Percentiles rank a stretch among this genome's conserved stretches.
phyloP scores from a whole-genome alignment of 2,888 invertebrate species.

The Polyploca ridens region DNA sequence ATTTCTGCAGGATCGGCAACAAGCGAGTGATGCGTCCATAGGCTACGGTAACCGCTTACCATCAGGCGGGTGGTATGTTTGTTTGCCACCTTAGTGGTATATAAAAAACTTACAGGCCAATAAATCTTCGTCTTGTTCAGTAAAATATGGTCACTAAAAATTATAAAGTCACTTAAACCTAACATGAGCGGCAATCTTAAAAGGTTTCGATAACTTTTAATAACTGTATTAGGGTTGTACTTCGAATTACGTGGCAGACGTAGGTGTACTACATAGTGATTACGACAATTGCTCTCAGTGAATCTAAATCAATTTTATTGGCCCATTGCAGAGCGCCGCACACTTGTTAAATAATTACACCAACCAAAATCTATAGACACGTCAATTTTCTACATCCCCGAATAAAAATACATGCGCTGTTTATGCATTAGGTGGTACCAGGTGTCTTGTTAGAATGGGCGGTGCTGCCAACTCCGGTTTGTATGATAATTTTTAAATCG shows the following conservation, averaged over 20 bases:
- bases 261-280: slow-evolving; percentile 35
- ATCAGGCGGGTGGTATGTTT: no score
- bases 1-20: no score
- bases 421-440: slow-evolving; percentile 10
- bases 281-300: slow-evolving; percentile 55
- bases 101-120: no score
- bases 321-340: slow-evolving; percentile 52
- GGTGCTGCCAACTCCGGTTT: slow-evolving; percentile 44
- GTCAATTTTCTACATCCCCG: slow-evolving; percentile 6
- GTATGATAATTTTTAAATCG: slow-evolving; percentile 81
- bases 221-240: neutral
- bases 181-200: neutral
- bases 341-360: slow-evolving; percentile 71
- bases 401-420: neutral
- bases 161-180: neutral
- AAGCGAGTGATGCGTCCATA: no score
- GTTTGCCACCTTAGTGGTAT: no score
- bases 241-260: neutral
- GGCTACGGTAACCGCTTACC: no score
- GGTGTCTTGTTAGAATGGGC: slow-evolving; percentile 49
- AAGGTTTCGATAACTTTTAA: neutral
- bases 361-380: slow-evolving; percentile 41
- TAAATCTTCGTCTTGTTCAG: neutral
- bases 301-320: slow-evolving; percentile 80
- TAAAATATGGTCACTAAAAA: neutral